Percentiles rank a stretch among this genome's conserved stretches.
These are phyloP conservation scores for Drosophila kuntzei DNA, from an alignment of 2,888 invertebrate species.

Conservation along the genomic window DNA sequence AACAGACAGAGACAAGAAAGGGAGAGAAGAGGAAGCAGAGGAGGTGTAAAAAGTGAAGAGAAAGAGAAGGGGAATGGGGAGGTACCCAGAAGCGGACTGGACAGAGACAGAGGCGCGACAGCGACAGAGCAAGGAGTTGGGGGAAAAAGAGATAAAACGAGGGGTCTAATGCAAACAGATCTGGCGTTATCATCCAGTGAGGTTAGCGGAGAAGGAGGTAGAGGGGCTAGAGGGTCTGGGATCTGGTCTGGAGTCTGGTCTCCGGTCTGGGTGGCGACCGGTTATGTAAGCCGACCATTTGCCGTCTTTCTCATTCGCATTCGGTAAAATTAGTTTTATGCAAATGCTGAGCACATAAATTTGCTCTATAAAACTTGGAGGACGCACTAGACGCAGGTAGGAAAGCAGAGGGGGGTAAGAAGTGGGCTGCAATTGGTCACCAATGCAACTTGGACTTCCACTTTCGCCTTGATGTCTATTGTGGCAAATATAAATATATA, in stretches of 20 bases:
- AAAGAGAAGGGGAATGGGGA: not conserved
- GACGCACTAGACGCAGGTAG: slow-evolving; percentile 17
- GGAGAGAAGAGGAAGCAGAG: not conserved
- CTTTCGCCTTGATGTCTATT: slow-evolving; percentile 66
- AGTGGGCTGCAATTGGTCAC: slow-evolving; percentile 40
- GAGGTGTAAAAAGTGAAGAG: too few species aligned
- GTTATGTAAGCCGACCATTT: slow-evolving; percentile 61
- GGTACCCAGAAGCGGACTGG: not conserved
- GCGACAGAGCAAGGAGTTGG: not conserved
- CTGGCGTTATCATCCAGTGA: slow-evolving; percentile 62
- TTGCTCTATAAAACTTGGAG: slow-evolving; percentile 66
- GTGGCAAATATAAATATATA: slow-evolving; percentile 8
- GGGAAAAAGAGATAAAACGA: not conserved
- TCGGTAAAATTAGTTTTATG: slow-evolving; percentile 74
- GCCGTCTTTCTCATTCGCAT: slow-evolving; percentile 52
- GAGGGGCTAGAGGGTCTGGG: not conserved
- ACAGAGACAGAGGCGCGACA: slow-evolving; percentile 1
- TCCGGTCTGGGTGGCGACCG: slow-evolving; percentile 54
- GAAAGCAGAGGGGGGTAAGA: not conserved
- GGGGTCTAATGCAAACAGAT: slow-evolving; percentile 72
- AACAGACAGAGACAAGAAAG: slow-evolving; percentile 35
- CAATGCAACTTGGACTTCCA: slow-evolving; percentile 58
- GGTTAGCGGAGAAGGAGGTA: too few species aligned
- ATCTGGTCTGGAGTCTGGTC: slow-evolving; percentile 13
- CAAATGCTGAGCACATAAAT: slow-evolving; percentile 79